Conservation (phyloP, 2,113 vertebrate genomes). For the Manacus vitellinus region DNA sequence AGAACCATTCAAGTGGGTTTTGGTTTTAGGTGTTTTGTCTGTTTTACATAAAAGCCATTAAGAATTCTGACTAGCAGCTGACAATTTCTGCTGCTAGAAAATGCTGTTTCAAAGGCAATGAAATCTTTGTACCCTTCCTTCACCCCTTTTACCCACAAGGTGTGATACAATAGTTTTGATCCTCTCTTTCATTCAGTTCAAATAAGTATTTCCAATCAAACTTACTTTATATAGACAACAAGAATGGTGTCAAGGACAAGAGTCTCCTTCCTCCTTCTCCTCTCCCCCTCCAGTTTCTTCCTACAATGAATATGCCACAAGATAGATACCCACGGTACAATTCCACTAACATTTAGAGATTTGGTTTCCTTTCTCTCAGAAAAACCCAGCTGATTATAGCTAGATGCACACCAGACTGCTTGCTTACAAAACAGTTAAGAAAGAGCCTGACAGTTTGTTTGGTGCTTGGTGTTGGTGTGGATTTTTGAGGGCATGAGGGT, state of each 20-base stretch:
- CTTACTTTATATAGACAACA: neutral
- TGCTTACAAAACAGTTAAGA: neutral
- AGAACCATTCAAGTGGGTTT: neutral
- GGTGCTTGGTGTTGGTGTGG: neutral
- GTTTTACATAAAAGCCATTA: neutral
- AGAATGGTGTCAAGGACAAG: neutral
- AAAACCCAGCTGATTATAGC: neutral
- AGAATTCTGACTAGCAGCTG: neutral
- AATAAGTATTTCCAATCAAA: neutral
- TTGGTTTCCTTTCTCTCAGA: neutral
- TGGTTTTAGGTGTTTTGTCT: neutral
- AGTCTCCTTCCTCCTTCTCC: neutral
- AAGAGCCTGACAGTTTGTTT: neutral
- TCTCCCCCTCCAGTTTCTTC: neutral
- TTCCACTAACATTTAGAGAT: neutral
- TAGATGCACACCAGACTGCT: neutral
- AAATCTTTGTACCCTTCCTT: neutral
- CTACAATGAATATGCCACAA: neutral
- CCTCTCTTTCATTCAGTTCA: neutral
- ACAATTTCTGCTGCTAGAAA: neutral
- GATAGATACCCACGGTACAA: neutral
- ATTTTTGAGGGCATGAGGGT: accelerated
- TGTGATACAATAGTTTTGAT: neutral
- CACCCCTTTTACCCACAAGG: neutral
- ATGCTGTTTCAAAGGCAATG: neutral